These are phyloP conservation scores for Ancistrus triradiatus DNA, from an alignment of 2,113 vertebrate genomes.

Conservation along the genomic window DNA sequence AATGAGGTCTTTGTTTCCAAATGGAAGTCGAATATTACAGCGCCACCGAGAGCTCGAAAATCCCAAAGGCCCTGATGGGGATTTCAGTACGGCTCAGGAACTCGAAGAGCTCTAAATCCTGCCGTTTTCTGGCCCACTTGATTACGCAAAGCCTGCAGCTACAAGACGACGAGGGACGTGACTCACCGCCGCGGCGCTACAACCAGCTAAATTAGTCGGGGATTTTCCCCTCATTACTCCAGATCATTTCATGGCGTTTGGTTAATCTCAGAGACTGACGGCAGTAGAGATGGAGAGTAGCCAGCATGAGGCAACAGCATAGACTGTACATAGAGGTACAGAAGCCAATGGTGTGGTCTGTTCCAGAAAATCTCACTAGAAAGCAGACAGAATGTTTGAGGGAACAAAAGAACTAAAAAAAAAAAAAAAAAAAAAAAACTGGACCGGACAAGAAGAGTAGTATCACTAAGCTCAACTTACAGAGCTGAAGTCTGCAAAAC, in stretches of 20 bases:
- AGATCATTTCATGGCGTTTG: conserved; percentile 24
- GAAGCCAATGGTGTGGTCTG: conserved; percentile 53
- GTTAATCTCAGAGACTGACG: conserved; percentile 39
- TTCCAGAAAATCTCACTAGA: conserved; percentile 41
- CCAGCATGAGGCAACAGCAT: conserved; percentile 47
- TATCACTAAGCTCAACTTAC: conserved; percentile 87
- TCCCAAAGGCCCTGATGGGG: neutral
- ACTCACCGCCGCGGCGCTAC: neutral
- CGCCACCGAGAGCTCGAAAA: neutral
- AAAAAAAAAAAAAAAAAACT: conserved; percentile 51
- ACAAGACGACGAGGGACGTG: no score
- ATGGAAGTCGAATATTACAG: neutral
- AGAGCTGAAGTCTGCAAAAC: conserved; percentile 90
- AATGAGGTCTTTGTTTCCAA: neutral
- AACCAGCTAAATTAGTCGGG: neutral
- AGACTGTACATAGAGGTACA: conserved; percentile 43
- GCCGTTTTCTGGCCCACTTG: no score
- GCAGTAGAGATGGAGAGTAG: conserved; percentile 50
- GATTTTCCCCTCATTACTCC: conserved; percentile 11
- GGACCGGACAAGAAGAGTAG: conserved; percentile 63
- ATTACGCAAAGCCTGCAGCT: no score
- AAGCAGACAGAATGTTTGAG: conserved; percentile 39
- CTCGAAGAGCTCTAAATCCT: neutral
- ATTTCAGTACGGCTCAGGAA: neutral
- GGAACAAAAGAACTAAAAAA: conserved; percentile 47